phyloP scores from a whole-genome alignment of 2,113 vertebrate species.

The Chascanopsetta lugubris region DNA sequence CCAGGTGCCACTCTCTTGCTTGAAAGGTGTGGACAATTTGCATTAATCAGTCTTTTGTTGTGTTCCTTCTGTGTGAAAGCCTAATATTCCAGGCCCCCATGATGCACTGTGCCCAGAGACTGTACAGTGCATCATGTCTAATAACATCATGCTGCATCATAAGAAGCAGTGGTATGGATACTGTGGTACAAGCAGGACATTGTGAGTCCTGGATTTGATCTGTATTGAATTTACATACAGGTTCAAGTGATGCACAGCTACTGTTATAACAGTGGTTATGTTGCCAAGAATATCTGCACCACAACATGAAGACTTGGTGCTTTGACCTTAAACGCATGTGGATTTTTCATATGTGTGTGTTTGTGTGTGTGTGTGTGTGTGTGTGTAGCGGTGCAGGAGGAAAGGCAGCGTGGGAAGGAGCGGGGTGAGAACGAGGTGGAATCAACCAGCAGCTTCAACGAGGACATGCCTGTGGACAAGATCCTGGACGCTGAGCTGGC shows the following conservation, averaged over 20 bases:
- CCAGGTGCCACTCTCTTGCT: too few relatives aligned
- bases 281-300: background rate
- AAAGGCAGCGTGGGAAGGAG: conserved; percentile 93
- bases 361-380: conserved; percentile 15
- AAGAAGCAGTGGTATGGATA: too few relatives aligned
- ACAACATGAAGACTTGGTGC: background rate
- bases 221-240: background rate
- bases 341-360: background rate
- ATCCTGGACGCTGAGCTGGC: conserved; percentile 95
- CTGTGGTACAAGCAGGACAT: too few relatives aligned
- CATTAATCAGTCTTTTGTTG: too few relatives aligned
- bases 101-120: too few relatives aligned
- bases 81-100: too few relatives aligned
- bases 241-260: background rate
- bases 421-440: conserved; percentile 88
- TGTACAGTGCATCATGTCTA: too few relatives aligned
- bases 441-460: conserved; percentile 82
- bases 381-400: conserved; percentile 91
- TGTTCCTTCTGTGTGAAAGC: too few relatives aligned
- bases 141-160: too few relatives aligned
- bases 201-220: too few relatives aligned
- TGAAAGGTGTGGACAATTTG: too few relatives aligned
- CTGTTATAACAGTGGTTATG: background rate
- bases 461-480: conserved; percentile 96
- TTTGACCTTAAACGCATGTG: conserved; percentile 9